Percentiles rank a stretch among this genome's conserved stretches.
phyloP scores from a whole-genome alignment of 1,140 invertebrate genomes.

The Magallana gigas region DNA sequence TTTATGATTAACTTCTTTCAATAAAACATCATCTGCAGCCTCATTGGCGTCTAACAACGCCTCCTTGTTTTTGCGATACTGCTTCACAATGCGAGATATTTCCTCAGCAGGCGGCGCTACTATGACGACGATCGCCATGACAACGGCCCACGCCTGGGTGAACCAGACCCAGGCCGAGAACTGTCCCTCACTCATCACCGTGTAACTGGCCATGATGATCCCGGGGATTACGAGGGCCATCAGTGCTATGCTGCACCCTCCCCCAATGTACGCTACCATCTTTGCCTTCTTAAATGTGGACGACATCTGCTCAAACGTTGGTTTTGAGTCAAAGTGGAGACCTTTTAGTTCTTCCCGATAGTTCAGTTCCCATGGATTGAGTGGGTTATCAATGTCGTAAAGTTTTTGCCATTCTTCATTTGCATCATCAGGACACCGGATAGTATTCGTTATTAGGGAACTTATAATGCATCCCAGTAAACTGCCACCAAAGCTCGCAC shows the following conservation, averaged over 20 bases:
- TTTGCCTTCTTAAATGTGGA: slow-evolving; percentile 72
- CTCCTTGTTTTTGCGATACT: slow-evolving; percentile 66
- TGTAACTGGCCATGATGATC: slow-evolving; percentile 70
- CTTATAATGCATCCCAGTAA: slow-evolving; percentile 74
- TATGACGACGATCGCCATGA: slow-evolving; percentile 75
- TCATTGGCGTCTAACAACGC: slow-evolving; percentile 38
- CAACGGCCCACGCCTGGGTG: slow-evolving; percentile 73
- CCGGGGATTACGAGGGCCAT: slow-evolving; percentile 75
- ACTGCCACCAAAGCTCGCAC: slow-evolving; percentile 75
- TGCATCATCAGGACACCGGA: slow-evolving; percentile 65
- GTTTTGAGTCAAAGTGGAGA: slow-evolving; percentile 73
- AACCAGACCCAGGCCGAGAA: slow-evolving; percentile 76
- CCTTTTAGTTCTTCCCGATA: slow-evolving; percentile 76
- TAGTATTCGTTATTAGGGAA: slow-evolving; percentile 73
- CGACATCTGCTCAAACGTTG: slow-evolving; percentile 75
- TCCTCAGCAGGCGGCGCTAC: slow-evolving; percentile 73
- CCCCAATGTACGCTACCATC: slow-evolving; percentile 72
- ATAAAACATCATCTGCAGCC: slow-evolving; percentile 39
- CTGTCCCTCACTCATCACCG: slow-evolving; percentile 70
- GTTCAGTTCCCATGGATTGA: slow-evolving; percentile 79
- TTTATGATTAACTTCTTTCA: slow-evolving; percentile 45
- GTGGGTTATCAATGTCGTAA: slow-evolving; percentile 79
- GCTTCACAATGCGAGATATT: slow-evolving; percentile 71
- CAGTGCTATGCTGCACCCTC: slow-evolving; percentile 68
- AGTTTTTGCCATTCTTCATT: slow-evolving; percentile 79